phyloP scores from a whole-genome alignment of 1,140 invertebrate species.

The Marisa cornuarietis region DNA sequence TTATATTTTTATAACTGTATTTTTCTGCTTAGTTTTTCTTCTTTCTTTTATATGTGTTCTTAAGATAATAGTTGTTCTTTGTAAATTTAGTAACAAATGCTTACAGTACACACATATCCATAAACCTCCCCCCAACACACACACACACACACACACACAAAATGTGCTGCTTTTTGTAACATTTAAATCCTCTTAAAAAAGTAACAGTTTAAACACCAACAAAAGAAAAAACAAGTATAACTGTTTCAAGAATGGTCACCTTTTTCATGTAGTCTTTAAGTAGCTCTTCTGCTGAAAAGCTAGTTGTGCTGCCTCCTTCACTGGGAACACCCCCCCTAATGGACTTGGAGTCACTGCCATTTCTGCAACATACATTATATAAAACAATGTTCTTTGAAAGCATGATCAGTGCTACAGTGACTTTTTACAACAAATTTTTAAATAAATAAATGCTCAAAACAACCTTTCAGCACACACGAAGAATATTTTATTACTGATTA shows the following conservation, averaged over 20 bases:
- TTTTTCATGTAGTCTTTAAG: constrained; percentile 52
- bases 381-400: background rate
- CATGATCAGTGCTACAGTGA: background rate
- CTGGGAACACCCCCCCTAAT: constrained; percentile 1
- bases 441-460: too few relatives aligned
- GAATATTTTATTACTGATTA: too few relatives aligned
- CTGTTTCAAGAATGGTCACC: constrained; percentile 28
- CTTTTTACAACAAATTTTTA: too few relatives aligned
- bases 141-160: background rate
- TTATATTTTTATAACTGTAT: too few relatives aligned
- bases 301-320: constrained; percentile 18
- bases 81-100: too few relatives aligned
- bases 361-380: background rate
- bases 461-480: too few relatives aligned
- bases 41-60: too few relatives aligned
- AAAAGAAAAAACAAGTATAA: background rate
- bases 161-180: too few relatives aligned
- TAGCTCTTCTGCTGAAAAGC: constrained; percentile 37
- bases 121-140: background rate
- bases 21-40: too few relatives aligned
- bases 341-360: constrained; percentile 1
- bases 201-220: background rate
- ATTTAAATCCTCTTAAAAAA: too few relatives aligned
- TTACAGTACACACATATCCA: too few relatives aligned
- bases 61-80: too few relatives aligned